Evolutionary conservation across 1,140 invertebrate genomes (phyloP).

Genomic region (Gonatopus flavifemur): DNA sequence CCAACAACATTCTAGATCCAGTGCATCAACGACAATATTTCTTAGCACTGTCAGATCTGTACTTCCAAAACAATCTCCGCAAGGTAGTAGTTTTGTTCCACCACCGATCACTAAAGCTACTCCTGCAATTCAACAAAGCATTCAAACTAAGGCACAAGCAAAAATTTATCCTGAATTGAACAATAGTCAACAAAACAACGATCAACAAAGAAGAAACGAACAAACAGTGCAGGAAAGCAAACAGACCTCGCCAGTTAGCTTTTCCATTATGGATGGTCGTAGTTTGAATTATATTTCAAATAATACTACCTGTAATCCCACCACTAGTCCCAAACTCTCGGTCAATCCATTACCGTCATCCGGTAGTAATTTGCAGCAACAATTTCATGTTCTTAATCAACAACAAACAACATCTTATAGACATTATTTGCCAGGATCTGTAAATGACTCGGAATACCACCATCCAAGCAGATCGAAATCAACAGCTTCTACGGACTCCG

Average conservation of each 20-base stretch:
- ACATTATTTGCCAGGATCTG: conserved; percentile 63
- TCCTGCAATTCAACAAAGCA: conserved; percentile 50
- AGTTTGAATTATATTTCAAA: conserved; percentile 63
- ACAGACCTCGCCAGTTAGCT: conserved; percentile 75
- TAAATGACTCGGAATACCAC: conserved; percentile 67
- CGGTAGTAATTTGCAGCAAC: conserved; percentile 41
- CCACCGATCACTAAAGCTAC: conserved; percentile 55
- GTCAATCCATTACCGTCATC: conserved; percentile 48
- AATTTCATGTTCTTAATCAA: conserved; percentile 40
- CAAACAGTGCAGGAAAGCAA: conserved; percentile 60
- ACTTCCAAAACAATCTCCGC: conserved; percentile 51
- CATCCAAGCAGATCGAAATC: conserved; percentile 63
- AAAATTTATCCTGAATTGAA: conserved; percentile 68
- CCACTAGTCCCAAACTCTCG: conserved; percentile 39
- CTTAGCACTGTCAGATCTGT: conserved; percentile 34
- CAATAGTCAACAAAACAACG: conserved; percentile 48
- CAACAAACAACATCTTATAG: conserved; percentile 58
- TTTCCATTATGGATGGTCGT: conserved; percentile 72
- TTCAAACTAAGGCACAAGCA: conserved; percentile 70
- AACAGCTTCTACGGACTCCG: conserved; percentile 64
- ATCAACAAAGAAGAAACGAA: conserved; percentile 61
- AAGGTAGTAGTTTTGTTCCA: conserved; percentile 55
- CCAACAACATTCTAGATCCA: conserved; percentile 45
- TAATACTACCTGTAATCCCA: conserved; percentile 47
- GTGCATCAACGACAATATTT: conserved; percentile 43